Conservation (phyloP, 2,113 vertebrate species). For the Thymallus thymallus region DNA sequence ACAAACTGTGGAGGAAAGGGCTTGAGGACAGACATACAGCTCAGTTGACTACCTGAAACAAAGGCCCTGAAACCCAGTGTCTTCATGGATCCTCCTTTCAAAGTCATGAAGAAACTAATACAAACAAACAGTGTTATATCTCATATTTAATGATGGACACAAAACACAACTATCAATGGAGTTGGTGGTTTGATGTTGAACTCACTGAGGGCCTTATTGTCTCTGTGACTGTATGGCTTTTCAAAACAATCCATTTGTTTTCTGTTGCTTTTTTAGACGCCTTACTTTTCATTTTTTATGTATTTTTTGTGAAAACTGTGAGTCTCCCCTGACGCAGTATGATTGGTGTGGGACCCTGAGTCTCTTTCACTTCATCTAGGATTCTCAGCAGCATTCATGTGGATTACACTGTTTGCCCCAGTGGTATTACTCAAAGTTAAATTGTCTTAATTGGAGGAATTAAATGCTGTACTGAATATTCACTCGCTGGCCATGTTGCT, state of each 20-base stretch:
- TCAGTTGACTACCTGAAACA: not conserved
- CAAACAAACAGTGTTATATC: conserved; percentile 32
- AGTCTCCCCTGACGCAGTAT: conserved; percentile 20
- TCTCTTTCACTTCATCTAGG: conserved; percentile 17
- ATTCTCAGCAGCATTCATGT: conserved; percentile 18
- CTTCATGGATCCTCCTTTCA: conserved; percentile 13
- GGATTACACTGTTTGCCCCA: conserved; percentile 17
- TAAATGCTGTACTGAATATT: not conserved
- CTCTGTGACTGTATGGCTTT: conserved; percentile 39
- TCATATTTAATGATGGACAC: conserved; percentile 25
- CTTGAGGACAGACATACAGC: not conserved
- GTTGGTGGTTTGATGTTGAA: conserved; percentile 36
- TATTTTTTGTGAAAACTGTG: conserved; percentile 7
- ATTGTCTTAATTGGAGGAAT: conserved; percentile 19
- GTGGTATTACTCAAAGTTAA: conserved; percentile 29
- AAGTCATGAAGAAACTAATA: conserved; percentile 29
- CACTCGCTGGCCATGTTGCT: not conserved
- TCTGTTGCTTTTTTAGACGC: conserved; percentile 18
- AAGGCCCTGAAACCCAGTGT: not conserved
- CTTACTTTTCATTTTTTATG: conserved; percentile 17
- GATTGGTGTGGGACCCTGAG: conserved; percentile 39
- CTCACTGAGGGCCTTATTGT: conserved; percentile 23
- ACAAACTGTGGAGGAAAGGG: not conserved
- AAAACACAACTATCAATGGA: conserved; percentile 19
- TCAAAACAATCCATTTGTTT: conserved; percentile 38